Conservation (phyloP, 1,140 invertebrate species). For the Atta colombica region DNA sequence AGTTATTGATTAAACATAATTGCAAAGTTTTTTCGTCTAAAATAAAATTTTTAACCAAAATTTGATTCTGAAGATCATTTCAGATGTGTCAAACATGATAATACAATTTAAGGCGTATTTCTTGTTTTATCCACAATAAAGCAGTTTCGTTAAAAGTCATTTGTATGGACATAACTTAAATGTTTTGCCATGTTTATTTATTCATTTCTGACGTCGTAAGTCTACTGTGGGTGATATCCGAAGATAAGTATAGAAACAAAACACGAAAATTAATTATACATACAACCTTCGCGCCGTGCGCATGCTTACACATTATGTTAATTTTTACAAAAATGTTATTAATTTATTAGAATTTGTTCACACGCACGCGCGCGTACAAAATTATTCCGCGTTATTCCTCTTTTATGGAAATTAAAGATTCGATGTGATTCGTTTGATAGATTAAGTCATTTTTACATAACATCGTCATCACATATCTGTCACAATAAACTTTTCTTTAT, state of each 20-base stretch:
- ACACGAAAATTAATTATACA: conserved; percentile 8
- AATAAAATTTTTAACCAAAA: neutral
- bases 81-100: neutral
- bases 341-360: neutral
- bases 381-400: neutral
- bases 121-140: conserved; percentile 23
- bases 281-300: neutral
- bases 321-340: neutral
- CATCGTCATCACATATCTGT: neutral
- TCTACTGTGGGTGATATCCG: neutral
- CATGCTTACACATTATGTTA: neutral
- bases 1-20: neutral
- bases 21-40: neutral
- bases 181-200: neutral
- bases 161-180: conserved; percentile 2
- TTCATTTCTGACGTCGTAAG: conserved; percentile 5
- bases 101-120: neutral
- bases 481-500: conserved; percentile 1
- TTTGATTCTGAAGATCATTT: neutral
- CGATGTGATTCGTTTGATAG: neutral
- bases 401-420: neutral
- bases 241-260: neutral
- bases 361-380: neutral
- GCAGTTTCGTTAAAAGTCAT: conserved; percentile 14
- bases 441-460: conserved; percentile 6